Percentiles rank a stretch among this genome's conserved stretches.
These are phyloP conservation scores for Lonchura striata DNA, from an alignment of 2,113 vertebrate species.

Conservation along the genomic window DNA sequence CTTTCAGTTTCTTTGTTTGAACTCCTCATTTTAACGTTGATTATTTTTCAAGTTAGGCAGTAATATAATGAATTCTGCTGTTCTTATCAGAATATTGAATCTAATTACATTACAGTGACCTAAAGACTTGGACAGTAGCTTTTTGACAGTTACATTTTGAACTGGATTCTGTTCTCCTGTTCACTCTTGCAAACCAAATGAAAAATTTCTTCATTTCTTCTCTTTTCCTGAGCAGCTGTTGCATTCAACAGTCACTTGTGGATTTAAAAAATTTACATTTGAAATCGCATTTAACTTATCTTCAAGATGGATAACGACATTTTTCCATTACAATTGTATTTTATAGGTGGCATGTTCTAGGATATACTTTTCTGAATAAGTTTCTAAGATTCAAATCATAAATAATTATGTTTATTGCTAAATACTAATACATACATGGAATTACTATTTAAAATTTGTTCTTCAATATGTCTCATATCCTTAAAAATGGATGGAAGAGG, in stretches of 20 bases:
- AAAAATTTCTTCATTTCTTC: background rate
- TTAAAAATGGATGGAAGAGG: background rate
- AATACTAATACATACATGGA: background rate
- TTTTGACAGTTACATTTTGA: background rate
- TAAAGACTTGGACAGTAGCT: background rate
- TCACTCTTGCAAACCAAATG: background rate
- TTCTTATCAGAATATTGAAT: background rate
- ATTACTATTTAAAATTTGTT: background rate
- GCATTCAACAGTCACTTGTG: background rate
- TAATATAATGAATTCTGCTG: background rate
- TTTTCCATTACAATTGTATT: background rate
- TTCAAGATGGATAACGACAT: background rate
- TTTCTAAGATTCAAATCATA: background rate
- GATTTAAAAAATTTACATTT: background rate
- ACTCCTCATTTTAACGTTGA: background rate
- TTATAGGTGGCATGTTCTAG: background rate
- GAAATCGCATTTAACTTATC: background rate
- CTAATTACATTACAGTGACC: constrained; percentile 1
- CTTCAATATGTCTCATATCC: background rate
- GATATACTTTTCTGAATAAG: background rate
- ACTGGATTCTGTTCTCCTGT: background rate
- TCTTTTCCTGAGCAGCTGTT: background rate
- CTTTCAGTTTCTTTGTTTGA: background rate
- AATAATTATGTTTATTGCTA: background rate
- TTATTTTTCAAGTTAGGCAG: background rate